A percentile compares a stretch with the other conserved stretches of the same genome.
Conservation (phyloP, 1,140 invertebrate species). For the Branchinecta lindahli region DNA sequence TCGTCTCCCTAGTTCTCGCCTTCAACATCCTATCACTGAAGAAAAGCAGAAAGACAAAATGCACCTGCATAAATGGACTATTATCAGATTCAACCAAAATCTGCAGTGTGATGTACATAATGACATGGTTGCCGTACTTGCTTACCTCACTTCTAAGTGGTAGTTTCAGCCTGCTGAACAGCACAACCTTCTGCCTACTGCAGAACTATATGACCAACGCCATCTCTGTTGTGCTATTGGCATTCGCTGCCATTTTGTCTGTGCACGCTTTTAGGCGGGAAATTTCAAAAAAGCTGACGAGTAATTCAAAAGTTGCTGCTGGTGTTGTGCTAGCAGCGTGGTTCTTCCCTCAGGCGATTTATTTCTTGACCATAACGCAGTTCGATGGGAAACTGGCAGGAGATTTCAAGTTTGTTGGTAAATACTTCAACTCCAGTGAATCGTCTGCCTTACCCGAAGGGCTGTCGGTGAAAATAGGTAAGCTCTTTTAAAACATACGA, state of each 20-base stretch:
- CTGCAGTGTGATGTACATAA: not conserved
- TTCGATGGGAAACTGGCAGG: not conserved
- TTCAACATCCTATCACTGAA: not conserved
- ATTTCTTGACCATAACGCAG: not conserved
- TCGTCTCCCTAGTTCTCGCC: not conserved
- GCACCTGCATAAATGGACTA: not conserved
- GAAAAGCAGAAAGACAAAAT: not conserved
- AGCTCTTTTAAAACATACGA: not conserved
- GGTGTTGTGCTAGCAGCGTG: not conserved
- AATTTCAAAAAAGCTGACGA: not conserved
- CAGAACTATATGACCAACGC: conserved; percentile 1
- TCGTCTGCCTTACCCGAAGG: not conserved
- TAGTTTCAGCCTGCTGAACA: not conserved
- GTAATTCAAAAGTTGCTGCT: not conserved
- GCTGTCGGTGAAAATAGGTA: conserved; percentile 5
- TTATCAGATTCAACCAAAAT: not conserved
- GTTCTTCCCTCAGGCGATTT: not conserved
- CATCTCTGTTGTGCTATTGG: not conserved
- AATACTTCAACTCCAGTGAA: not conserved
- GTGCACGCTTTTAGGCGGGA: not conserved
- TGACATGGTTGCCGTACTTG: not conserved
- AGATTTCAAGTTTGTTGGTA: not conserved
- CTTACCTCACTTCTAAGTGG: not conserved
- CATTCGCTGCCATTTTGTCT: not conserved
- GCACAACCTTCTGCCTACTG: not conserved